Conservation (phyloP, 2,888 invertebrate species). For the Myathropa florea region DNA sequence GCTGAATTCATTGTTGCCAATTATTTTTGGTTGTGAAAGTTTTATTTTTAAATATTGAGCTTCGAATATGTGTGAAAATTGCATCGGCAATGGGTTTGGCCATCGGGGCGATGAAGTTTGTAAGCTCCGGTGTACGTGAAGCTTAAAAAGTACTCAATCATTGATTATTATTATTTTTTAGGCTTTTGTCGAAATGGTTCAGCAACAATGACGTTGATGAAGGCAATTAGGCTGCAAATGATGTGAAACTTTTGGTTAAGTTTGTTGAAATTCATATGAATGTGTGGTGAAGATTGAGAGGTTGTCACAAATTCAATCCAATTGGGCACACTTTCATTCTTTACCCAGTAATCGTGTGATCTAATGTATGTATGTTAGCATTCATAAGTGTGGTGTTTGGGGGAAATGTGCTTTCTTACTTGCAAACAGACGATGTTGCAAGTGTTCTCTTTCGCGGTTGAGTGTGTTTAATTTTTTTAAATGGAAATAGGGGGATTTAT, state of each 20-base stretch:
- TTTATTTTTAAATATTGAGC: neutral
- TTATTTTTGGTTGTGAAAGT: conserved; percentile 48
- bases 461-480: no score
- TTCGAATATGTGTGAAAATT: neutral
- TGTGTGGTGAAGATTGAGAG: neutral
- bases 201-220: neutral
- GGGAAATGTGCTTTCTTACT: no score
- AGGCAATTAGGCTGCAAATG: conserved; percentile 4
- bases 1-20: conserved; percentile 27
- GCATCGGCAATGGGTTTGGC: neutral
- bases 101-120: neutral
- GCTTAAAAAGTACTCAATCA: neutral
- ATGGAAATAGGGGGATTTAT: no score
- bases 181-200: neutral
- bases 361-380: neutral
- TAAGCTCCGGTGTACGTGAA: neutral
- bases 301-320: neutral
- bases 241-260: neutral
- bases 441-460: no score
- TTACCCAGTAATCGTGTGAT: neutral
- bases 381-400: no score
- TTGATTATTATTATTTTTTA: neutral
- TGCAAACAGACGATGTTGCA: no score
- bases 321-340: neutral
- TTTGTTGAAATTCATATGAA: neutral